phyloP scores from a whole-genome alignment of 1,140 invertebrate genomes.

The Platyscapa corneri region DNA sequence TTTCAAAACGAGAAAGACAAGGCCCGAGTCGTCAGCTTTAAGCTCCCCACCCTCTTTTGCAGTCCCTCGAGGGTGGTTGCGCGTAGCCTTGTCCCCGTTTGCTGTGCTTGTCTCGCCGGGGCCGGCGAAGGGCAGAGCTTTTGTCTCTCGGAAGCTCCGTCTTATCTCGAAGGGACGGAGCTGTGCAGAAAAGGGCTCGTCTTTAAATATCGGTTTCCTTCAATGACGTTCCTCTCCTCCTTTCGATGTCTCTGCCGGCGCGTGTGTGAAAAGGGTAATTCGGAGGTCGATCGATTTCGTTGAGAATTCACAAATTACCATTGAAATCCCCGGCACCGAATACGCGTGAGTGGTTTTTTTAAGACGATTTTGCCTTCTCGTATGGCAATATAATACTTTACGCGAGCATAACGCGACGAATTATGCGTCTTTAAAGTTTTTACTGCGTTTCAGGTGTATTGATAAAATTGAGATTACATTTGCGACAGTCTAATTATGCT shows the following conservation, averaged over 20 bases:
- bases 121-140: not conserved
- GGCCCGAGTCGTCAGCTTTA: not conserved
- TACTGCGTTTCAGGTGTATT: too few relatives aligned
- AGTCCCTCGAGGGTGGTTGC: not conserved
- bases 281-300: not conserved
- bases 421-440: too few relatives aligned
- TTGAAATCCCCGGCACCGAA: not conserved
- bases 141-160: not conserved
- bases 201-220: too few relatives aligned
- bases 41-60: not conserved
- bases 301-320: not conserved
- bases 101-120: not conserved
- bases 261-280: not conserved
- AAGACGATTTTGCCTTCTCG: too few relatives aligned
- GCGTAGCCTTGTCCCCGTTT: slow-evolving; percentile 24
- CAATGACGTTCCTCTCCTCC: too few relatives aligned
- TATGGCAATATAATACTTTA: too few relatives aligned
- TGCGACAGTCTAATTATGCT: too few relatives aligned
- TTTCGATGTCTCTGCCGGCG: too few relatives aligned
- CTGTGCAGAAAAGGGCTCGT: too few relatives aligned
- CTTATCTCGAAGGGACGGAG: not conserved
- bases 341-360: too few relatives aligned
- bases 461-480: too few relatives aligned
- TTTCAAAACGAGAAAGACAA: not conserved
- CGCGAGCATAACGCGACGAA: too few relatives aligned